Evolutionary conservation across 2,888 invertebrate genomes (phyloP), one percentile per base, ranked within the genome.

Genomic region (Caenorhabditis sulstoni): DNA sequence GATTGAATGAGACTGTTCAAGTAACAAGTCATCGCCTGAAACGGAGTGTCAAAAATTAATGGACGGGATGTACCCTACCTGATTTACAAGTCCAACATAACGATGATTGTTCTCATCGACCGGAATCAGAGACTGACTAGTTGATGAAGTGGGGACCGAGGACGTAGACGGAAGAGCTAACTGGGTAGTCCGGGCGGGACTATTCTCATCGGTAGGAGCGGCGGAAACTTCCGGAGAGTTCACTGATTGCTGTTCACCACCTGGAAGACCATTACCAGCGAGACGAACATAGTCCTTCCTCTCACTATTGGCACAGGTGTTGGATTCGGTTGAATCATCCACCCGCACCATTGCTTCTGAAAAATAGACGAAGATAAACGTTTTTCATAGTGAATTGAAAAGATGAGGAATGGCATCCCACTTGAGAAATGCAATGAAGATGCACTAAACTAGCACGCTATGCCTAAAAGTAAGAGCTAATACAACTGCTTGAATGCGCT

Each of bases 1-100:
- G 95, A 94, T 91, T 96, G 96, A 23, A 96, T 92, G 53, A 96
- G 92, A 91, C 95, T 95, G 91, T 96, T 96, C 73, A 96, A 92
- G 90, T 96, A 96, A 90, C 96, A 96, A 0, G 95, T 96, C 95
- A 95, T 96, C 0, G 95, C 95, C 91, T 95, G 67, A 61, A 81
- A 61, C n/a, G 16, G 20, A 37, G 11, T 37, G 37, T 5, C 11
- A 8, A 37, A 37, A 37, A 37, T 14, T 14, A 8, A 14, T 11
- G 11, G 11, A 41, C 11, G 11, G 14, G 11, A 41, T 11, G 12
- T 20, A 37, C 12, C 44, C 16, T 55, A 83, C 85, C 78, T 85
- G 89, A 78, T 89, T 89, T 45, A 89, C 87, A 8, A 89, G 75
- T 14, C 89, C 90, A 11, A 90, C 90, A 70, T 89, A 89, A 29